Conservation (phyloP, 2,888 invertebrate species). For the Papilio gigon region DNA sequence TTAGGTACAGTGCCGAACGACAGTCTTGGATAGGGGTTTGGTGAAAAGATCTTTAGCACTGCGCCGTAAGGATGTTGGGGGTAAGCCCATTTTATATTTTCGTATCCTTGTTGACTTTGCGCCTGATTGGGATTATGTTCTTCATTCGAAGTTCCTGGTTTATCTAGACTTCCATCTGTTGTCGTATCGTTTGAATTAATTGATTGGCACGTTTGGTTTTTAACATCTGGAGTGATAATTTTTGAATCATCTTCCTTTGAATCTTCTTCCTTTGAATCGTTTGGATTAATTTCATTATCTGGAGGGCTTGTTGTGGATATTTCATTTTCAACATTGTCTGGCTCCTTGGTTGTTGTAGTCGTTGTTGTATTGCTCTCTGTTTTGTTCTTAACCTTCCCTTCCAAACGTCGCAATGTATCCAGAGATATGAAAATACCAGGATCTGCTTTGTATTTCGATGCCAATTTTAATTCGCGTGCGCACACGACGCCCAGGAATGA, state of each 20-base stretch:
- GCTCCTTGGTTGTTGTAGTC: neutral
- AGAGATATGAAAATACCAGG: slow-evolving; percentile 15
- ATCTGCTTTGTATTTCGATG: slow-evolving; percentile 1
- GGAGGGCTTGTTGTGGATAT: neutral
- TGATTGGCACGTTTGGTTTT: neutral
- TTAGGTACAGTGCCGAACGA: neutral
- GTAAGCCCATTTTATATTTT: neutral
- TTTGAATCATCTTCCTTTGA: neutral
- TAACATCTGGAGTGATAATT: neutral
- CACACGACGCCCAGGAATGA: neutral
- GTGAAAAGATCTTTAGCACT: neutral
- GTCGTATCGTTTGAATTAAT: neutral
- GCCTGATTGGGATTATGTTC: neutral
- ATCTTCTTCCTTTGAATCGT: neutral
- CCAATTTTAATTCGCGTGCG: neutral
- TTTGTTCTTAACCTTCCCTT: slow-evolving; percentile 2
- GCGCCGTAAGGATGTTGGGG: neutral
- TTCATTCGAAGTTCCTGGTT: neutral
- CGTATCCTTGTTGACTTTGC: neutral
- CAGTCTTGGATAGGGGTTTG: neutral
- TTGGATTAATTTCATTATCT: neutral
- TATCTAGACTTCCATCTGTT: neutral
- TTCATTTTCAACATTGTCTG: neutral
- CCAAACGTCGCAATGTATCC: slow-evolving; percentile 1
- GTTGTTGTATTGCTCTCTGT: neutral